Percentiles rank a stretch among this genome's conserved stretches.
These are phyloP conservation scores for Agrochola circellaris DNA, from an alignment of 2,888 invertebrate species.

Conservation along the genomic window DNA sequence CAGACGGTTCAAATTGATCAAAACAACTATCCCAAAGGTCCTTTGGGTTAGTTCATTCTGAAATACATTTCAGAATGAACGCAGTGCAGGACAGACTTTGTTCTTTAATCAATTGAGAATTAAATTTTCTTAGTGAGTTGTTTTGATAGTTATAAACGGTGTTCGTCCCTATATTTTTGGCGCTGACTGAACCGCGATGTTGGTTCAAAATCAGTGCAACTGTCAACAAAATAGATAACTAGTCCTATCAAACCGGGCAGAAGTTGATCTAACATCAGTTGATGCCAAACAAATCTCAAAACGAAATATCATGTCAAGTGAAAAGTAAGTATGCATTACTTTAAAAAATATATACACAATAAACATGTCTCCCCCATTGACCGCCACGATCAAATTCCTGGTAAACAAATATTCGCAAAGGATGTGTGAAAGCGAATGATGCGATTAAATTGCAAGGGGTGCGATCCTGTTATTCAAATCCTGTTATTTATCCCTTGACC, in stretches of 20 bases:
- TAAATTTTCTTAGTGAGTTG: neutral
- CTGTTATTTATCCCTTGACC: neutral
- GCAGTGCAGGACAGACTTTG: neutral
- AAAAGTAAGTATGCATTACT: neutral
- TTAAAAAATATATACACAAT: neutral
- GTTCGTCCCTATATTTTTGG: neutral
- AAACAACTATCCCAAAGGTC: neutral
- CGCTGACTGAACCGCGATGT: too few relatives aligned
- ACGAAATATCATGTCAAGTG: neutral
- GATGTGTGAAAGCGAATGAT: neutral
- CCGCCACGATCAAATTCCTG: neutral
- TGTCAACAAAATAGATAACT: neutral
- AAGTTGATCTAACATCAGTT: neutral
- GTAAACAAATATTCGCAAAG: conserved; percentile 18
- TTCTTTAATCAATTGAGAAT: neutral
- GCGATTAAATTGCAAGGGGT: neutral
- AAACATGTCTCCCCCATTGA: neutral
- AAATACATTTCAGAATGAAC: neutral
- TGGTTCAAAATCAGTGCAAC: neutral
- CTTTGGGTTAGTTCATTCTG: too few relatives aligned
- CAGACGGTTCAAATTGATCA: neutral
- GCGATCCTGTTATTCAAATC: neutral
- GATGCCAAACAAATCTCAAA: neutral
- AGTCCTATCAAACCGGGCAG: neutral
- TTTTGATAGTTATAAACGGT: too few relatives aligned